These are phyloP conservation scores for Eilema griseolum DNA, from an alignment of 2,888 invertebrate species.

Conservation along the genomic window DNA sequence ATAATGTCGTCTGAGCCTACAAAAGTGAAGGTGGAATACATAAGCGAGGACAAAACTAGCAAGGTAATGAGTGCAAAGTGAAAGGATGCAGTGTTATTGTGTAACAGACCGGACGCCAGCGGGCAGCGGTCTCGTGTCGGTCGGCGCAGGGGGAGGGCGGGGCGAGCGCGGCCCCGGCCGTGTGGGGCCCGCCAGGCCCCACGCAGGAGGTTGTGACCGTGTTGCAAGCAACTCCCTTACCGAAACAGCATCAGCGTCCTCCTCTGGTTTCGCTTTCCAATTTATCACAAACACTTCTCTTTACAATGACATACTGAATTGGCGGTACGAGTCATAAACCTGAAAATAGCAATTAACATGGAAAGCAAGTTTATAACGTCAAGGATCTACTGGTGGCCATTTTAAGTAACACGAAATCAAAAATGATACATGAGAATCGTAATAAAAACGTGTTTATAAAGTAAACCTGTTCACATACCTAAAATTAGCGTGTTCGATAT, in stretches of 20 bases:
- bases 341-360: conserved; percentile 20
- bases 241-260: conserved; percentile 79
- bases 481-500: conserved; percentile 49
- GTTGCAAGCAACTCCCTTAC: conserved; percentile 85
- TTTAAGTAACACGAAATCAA: conserved; percentile 30
- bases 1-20: conserved; percentile 85
- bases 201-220: conserved; percentile 88
- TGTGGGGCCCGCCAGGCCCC: conserved; percentile 88
- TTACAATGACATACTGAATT: conserved; percentile 16
- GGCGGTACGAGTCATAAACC: conserved; percentile 9
- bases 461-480: conserved; percentile 43
- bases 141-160: conserved; percentile 87
- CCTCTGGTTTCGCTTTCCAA: conserved; percentile 58
- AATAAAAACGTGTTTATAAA: too few species aligned
- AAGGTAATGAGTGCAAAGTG: conserved; percentile 80
- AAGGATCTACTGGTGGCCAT: conserved; percentile 38
- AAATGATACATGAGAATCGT: conserved; percentile 26
- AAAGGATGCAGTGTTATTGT: conserved; percentile 79
- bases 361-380: conserved; percentile 21
- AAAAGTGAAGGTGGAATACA: conserved; percentile 83
- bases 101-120: conserved; percentile 84
- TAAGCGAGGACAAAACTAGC: conserved; percentile 81
- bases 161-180: conserved; percentile 85
- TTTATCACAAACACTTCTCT: conserved; percentile 61
- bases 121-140: conserved; percentile 83